Evolutionary conservation across 2,888 invertebrate species (phyloP), one percentile per base, ranked within the genome.

Genomic region (Proisotoma minuta): DNA sequence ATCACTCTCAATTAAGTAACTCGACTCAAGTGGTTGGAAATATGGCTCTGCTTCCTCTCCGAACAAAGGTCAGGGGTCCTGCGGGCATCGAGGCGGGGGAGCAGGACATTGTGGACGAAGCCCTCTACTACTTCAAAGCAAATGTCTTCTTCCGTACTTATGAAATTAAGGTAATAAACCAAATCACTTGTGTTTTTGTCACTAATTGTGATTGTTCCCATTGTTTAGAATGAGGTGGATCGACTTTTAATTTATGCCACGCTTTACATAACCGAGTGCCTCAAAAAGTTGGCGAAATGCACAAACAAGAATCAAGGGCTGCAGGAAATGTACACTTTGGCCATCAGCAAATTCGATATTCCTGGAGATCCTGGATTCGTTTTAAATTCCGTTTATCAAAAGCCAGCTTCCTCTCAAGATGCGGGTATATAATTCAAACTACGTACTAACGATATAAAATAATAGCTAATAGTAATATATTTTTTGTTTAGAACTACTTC

Each of bases 141-240:
- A 99, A 99, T 81, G 96, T 99, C 0, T 99, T 99, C 80, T 99
- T 99, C 78, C 86, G 97, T 73, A 97, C 95, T 34, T 99, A 97
- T 79, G 98, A 99, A 82, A 95, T 99, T 65, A 97, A 97, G 85
- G 93, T 92, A 28, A 29, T 2, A 27, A 10, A 18, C 8, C 20
- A 18, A 48, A n/a, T n/a, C n/a, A n/a, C n/a, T n/a, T n/a, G n/a
- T 22, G 27, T 20, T n/a, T 29, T 49, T 23, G 20, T 49, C 20
- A n/a, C 39, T 60, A 22, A 40, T 40, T 23, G n/a, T 10, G 43
- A 26, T 50, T 60, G 18, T 62, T 18, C 54, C 15, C 4, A 43
- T 71, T 66, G 69, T 68, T 83, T 83, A 95, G 92, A 95, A 91
- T 73, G 95, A 97, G 79, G 88, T 95, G 10, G 99, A 99, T 78